A percentile compares a stretch with the other conserved stretches of the same genome.
Conservation (phyloP, 2,113 vertebrate species). For the Rattus rattus region DNA sequence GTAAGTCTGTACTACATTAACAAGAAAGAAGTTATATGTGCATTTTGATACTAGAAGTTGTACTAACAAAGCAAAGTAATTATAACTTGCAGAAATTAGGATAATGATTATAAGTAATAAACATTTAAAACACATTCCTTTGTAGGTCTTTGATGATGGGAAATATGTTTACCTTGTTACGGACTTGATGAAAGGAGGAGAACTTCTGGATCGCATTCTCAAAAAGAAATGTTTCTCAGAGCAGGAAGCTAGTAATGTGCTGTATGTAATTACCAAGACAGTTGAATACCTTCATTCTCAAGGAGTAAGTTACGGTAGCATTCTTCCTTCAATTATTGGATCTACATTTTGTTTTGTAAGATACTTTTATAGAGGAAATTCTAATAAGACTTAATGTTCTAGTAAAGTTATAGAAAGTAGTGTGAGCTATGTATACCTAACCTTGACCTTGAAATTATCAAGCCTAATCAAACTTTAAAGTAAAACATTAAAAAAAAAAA, state of each 20-base stretch:
- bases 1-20: not conserved
- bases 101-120: slow-evolving; percentile 44
- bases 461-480: slow-evolving; percentile 51
- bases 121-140: slow-evolving; percentile 38
- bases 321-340: slow-evolving; percentile 52
- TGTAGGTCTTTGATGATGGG: slow-evolving; percentile 96
- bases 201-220: slow-evolving; percentile 96
- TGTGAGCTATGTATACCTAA: slow-evolving; percentile 28
- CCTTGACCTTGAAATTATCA: slow-evolving; percentile 56
- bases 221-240: slow-evolving; percentile 98
- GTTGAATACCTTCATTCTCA: slow-evolving; percentile 99
- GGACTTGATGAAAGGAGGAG: slow-evolving; percentile 98
- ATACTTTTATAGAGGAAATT: slow-evolving; percentile 38
- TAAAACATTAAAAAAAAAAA: slow-evolving; percentile 35
- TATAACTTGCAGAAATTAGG: slow-evolving; percentile 41
- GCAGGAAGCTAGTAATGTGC: slow-evolving; percentile 94
- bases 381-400: slow-evolving; percentile 40
- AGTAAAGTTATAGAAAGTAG: slow-evolving; percentile 38
- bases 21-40: not conserved
- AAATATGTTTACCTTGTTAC: slow-evolving; percentile 96
- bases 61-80: slow-evolving; percentile 35
- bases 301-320: slow-evolving; percentile 89
- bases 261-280: slow-evolving; percentile 96
- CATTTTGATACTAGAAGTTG: not conserved
- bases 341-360: slow-evolving; percentile 2